Evolutionary conservation across 1,140 invertebrate species (phyloP).

Genomic region (Zeugodacus cucurbitae): DNA sequence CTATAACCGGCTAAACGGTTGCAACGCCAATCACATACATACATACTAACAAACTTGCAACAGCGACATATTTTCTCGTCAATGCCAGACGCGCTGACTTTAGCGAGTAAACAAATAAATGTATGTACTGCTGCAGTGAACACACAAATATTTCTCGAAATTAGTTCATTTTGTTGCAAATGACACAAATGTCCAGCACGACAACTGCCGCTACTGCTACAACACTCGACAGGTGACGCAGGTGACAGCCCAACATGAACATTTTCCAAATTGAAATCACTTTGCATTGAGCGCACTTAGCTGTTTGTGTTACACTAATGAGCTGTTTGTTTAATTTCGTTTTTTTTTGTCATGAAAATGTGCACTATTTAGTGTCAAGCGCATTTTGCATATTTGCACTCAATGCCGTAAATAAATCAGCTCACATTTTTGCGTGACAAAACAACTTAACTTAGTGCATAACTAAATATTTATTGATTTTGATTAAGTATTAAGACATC

Average conservation of each 20-base stretch:
- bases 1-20: no score
- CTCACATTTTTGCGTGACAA: background rate
- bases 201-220: background rate
- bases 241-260: background rate
- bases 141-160: no score
- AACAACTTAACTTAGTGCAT: background rate
- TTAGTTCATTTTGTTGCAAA: background rate
- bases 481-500: no score
- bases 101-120: background rate
- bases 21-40: no score
- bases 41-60: background rate
- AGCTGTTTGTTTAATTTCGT: background rate
- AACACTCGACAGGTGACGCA: conserved; percentile 13
- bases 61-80: background rate
- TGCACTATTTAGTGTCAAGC: conserved; percentile 26
- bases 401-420: background rate
- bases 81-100: background rate
- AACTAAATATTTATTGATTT: background rate
- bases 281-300: background rate
- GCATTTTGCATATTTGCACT: conserved; percentile 21
- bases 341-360: background rate
- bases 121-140: no score
- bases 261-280: conserved; percentile 30
- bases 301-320: conserved; percentile 12
- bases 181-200: background rate